Conservation (phyloP, 2,888 invertebrate genomes). For the Sarcophaga caerulescens region DNA sequence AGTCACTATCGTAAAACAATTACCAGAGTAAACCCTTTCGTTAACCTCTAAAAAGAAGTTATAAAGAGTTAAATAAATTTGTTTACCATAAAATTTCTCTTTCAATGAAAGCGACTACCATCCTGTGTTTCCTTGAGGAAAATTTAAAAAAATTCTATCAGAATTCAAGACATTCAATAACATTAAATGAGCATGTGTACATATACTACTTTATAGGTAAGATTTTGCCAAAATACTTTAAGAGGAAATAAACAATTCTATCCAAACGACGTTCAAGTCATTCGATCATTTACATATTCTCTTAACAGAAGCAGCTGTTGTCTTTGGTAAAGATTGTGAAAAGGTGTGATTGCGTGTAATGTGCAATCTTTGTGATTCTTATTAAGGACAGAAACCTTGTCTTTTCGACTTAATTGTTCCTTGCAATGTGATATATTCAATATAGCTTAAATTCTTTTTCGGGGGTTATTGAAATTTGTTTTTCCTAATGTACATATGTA, state of each 20-base stretch:
- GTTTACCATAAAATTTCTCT: slow-evolving; percentile 41
- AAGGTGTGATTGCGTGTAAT: slow-evolving; percentile 59
- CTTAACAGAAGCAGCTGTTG: slow-evolving; percentile 36
- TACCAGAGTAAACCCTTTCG: slow-evolving; percentile 8
- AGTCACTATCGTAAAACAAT: slow-evolving; percentile 7
- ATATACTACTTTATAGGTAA: not conserved
- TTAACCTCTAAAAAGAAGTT: slow-evolving; percentile 53
- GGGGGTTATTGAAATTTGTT: slow-evolving; percentile 37
- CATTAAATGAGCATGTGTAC: too few relatives aligned
- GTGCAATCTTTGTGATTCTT: slow-evolving; percentile 44
- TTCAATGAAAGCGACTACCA: not conserved
- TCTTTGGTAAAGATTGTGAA: slow-evolving; percentile 16
- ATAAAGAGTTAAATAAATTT: slow-evolving; percentile 54
- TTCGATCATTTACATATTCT: slow-evolving; percentile 21
- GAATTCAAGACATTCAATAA: too few relatives aligned
- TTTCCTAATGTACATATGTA: not conserved
- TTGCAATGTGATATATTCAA: slow-evolving; percentile 54
- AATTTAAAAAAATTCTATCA: too few relatives aligned
- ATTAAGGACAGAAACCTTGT: slow-evolving; percentile 5
- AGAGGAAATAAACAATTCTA: slow-evolving; percentile 35
- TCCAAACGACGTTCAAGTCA: slow-evolving; percentile 25
- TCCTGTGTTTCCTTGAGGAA: not conserved
- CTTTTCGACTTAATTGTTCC: slow-evolving; percentile 10
- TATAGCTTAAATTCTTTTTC: slow-evolving; percentile 38
- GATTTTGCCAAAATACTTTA: slow-evolving; percentile 40